These are phyloP conservation scores for Formica selysi DNA, from an alignment of 1,140 invertebrate species.

Conservation along the genomic window DNA sequence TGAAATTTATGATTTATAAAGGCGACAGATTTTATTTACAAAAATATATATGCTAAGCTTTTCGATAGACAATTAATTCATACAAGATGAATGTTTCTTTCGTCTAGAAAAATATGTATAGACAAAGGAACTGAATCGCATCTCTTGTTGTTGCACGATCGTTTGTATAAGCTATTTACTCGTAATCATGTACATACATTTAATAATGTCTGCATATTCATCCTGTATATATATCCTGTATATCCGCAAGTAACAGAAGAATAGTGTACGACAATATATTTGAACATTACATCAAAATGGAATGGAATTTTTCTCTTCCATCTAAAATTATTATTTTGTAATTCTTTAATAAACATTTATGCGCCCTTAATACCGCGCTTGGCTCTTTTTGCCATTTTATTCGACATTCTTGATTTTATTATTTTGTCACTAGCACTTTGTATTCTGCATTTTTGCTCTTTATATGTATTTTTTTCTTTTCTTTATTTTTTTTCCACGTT, in stretches of 20 bases:
- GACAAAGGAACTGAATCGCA: neutral
- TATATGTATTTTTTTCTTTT: neutral
- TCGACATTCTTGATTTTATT: neutral
- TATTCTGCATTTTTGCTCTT: neutral
- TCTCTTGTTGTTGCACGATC: neutral
- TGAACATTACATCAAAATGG: constrained; percentile 27
- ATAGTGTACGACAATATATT: constrained; percentile 42
- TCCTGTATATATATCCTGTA: constrained; percentile 20
- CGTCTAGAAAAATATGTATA: constrained; percentile 29
- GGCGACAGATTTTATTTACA: neutral
- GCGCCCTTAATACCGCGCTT: too few relatives aligned
- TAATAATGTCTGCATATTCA: constrained; percentile 28
- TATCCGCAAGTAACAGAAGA: constrained; percentile 17
- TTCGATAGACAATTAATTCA: neutral
- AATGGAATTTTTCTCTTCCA: constrained; percentile 21
- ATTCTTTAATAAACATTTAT: too few relatives aligned
- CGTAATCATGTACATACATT: constrained; percentile 43
- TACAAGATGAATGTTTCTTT: constrained; percentile 25
- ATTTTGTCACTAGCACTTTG: neutral
- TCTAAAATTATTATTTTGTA: neutral
- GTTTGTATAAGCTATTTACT: neutral
- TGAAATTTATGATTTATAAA: neutral
- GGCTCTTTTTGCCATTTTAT: too few relatives aligned
- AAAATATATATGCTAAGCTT: constrained; percentile 19
- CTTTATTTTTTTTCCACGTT: too few relatives aligned